Evolutionary conservation across 30 jellyfish, hydroid and myxozoan genomes (phyloP), one percentile per base, ranked within the genome.

Genomic region (Pelagia noctiluca): DNA sequence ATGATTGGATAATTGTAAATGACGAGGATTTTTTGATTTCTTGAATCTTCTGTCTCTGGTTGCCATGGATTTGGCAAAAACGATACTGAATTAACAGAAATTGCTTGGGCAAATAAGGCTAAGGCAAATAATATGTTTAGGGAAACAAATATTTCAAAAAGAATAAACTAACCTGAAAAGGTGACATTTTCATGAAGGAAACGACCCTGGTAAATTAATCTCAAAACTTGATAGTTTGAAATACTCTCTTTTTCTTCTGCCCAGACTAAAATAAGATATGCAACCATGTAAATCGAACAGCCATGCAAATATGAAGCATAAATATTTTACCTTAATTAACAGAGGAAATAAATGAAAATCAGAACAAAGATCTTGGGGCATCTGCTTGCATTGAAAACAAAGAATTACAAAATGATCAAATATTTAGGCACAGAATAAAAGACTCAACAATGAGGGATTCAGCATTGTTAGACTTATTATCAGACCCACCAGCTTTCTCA

Each of bases 161-260:
- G 57, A 8, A 5, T 23, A 13, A 16, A 38, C 84, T 25, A 24
- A 89, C 97, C 97, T 35, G 90, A 33, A 67, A 89, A 89, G 3
- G 97, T 89, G 70, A 89, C 97, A 89, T 89, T 89, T 67, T 89
- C 97, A 82, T 89, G 97, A 19, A 89, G 94, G 65, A 89, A 89
- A 3, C 97, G 73, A 2, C 97, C 97, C 68, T 89, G 97, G 61
- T 89, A 89, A 25, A 89, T 89, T 79, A 89, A 52, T 49, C 97
- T 70, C 75, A 89, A 42, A 12, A 89, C 97, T 29, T 89, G 97
- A 49, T 54, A 84, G 35, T 80, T 82, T 42, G 97, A 61, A 26
- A 89, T 83, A 25, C 31, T 72, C 33, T 89, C 97, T 37, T 89
- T 89, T 53, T 89, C 97, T 16, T 89, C 94, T 35, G 97, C 94